Base-by-base conservation (phyloP, 2,797 vertebrate species). In the Rhyacichthys aspro region DNA sequence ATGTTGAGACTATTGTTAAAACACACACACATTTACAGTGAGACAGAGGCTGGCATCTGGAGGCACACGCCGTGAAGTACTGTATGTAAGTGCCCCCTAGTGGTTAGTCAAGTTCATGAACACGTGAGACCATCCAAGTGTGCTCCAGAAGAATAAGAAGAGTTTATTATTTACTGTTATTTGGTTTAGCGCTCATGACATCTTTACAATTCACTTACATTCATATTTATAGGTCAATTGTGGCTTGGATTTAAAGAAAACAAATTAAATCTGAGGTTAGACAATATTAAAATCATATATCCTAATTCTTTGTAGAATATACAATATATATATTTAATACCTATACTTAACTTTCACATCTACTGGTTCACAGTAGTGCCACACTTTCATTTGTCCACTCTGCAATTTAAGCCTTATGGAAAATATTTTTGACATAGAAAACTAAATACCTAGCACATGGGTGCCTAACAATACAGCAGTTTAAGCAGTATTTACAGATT, bases 31-130 rank as follows among this genome's bases (percentile, higher is more conserved):
- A 65, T 59, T 10, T 65, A 11, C 14, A 12, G 50, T 9, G 10
- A 36, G 59, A 74, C 60, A 50, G 47, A 28, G 46, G 70, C 71
- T 76, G 63, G 10, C 47, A 65, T 49, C 58, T 44, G 54, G 10
- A 61, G 44, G 67, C 43, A 45, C 33, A 36, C 49, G 34, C 41
- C 59, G n/a, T 38, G 18, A 83, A 76, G 60, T 18, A 72, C 67
- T 89, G 90, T 89, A 67, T 89, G 28, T 67, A 90, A 85, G 85
- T 83, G 90, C 88, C 90, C 86, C 81, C 90, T 91, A 85, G 89
- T 92, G 90, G 90, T 59, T 67, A 68, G 16, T 55, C 11, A 18
- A 65, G 71, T 57, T 72, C 52, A 78, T 68, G 52, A 7, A 55
- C 55, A 63, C 18, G 32, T 47, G 34, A 53, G 50, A 59, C 16